Percentiles rank a stretch among this genome's conserved stretches.
Evolutionary conservation across 2,888 invertebrate species (phyloP).

Genomic region (Tetragonula carbonaria): DNA sequence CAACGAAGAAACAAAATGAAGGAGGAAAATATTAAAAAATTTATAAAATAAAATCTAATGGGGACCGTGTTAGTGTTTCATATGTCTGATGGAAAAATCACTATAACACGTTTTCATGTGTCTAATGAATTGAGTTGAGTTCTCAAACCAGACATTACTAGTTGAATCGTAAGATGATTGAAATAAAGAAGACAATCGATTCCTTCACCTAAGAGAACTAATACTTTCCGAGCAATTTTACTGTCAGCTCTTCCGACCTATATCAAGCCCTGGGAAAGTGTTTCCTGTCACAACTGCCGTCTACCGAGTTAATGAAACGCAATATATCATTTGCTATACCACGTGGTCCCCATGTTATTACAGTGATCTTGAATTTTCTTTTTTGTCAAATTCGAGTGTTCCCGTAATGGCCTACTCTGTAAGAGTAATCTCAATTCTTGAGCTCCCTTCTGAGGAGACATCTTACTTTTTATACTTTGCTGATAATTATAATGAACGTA

Average conservation of each 20-base stretch:
- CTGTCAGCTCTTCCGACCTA: neutral
- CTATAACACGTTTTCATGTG: too few relatives aligned
- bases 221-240: constrained; percentile 18
- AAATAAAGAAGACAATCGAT: neutral
- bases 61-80: too few relatives aligned
- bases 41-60: too few relatives aligned
- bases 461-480: too few relatives aligned
- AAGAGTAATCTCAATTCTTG: too few relatives aligned
- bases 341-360: constrained; percentile 34
- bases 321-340: constrained; percentile 48
- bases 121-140: neutral
- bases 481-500: too few relatives aligned
- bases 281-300: constrained; percentile 41
- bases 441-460: too few relatives aligned
- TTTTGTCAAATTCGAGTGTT: too few relatives aligned
- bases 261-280: constrained; percentile 7
- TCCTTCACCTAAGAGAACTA: neutral
- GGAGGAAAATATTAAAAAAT: too few relatives aligned
- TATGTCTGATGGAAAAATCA: too few relatives aligned
- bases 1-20: too few relatives aligned
- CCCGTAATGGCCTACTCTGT: too few relatives aligned
- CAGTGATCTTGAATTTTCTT: neutral
- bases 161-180: neutral
- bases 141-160: neutral
- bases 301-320: constrained; percentile 43